Evolutionary conservation across 2,113 vertebrate species (phyloP), one percentile per base, ranked within the genome.

Genomic region (Monopterus albus): DNA sequence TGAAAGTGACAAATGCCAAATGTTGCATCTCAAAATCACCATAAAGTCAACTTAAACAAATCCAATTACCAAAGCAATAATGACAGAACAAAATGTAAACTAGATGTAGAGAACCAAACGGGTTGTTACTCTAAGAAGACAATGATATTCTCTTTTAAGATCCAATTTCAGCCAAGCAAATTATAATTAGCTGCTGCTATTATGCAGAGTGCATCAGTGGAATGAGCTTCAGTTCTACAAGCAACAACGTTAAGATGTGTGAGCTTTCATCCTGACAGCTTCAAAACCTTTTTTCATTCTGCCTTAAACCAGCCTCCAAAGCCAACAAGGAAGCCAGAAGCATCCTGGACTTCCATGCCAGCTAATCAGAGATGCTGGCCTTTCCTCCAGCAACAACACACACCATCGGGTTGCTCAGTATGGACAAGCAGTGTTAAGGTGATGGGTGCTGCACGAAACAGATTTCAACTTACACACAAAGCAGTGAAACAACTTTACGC

Each of bases 141-240:
- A 29, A 55, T 62, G 62, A 38, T 60, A 46, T 65, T 65, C 55
- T 78, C 56, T 31, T 40, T 75, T 57, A 61, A 58, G 49, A 83
- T 72, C 78, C 68, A 66, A 76, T 78, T 84, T 76, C 42, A 65
- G 40, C 45, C 3, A 7, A 50, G 63, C 52, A 58, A 28, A 7
- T 40, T 61, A 73, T 59, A 82, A 67, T 76, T 63, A 51, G 55
- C 52, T 25, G 57, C 62, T 20, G 47, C 65, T 71, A 33, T 47
- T 20, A 5, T 42, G 38, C 49, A 51, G 29, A 60, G 21, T 15
- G 35, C n/a, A 7, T 61, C 40, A 2, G 60, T 3, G 3, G 13
- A 61, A 66, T 17, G 29, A 68, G n/a, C 72, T 70, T 69, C n/a
- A n/a, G n/a, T n/a, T n/a, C n/a, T n/a, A n/a, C n/a, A n/a, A 60